Percentiles rank a stretch among this genome's conserved stretches.
These are phyloP conservation scores for Sciaenops ocellatus DNA, from an alignment of 2,797 vertebrate species.

Conservation along the genomic window DNA sequence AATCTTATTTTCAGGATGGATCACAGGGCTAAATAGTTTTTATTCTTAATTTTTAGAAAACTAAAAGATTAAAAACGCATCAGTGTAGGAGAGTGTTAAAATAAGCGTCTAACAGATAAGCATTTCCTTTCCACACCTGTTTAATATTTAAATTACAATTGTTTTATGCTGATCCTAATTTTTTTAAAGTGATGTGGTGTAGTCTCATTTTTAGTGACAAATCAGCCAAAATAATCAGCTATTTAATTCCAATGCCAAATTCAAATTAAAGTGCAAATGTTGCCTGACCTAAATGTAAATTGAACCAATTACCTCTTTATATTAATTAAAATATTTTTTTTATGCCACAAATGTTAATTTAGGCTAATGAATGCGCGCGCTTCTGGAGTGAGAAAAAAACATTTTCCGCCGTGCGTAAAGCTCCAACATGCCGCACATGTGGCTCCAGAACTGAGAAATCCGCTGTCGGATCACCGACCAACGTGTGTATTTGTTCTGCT, in stretches of 20 bases:
- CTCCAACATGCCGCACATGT: slow-evolving; percentile 40
- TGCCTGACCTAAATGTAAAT: background rate
- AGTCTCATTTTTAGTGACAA: background rate
- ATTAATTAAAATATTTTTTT: background rate
- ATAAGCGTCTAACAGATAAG: background rate
- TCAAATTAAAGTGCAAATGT: background rate
- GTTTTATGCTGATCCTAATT: background rate
- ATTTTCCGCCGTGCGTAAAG: slow-evolving; percentile 53
- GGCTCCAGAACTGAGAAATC: slow-evolving; percentile 21
- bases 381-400: background rate
- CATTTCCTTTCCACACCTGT: background rate
- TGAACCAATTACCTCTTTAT: background rate
- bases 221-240: background rate
- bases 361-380: background rate
- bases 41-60: background rate
- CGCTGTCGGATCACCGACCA: slow-evolving; percentile 53
- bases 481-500: slow-evolving; percentile 77
- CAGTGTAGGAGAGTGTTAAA: background rate
- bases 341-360: background rate
- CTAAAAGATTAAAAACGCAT: background rate
- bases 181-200: background rate
- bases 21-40: background rate
- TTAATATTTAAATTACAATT: background rate
- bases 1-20: background rate
- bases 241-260: background rate